Conservation (phyloP, 1,140 invertebrate species). For the Drosophila orosa region DNA sequence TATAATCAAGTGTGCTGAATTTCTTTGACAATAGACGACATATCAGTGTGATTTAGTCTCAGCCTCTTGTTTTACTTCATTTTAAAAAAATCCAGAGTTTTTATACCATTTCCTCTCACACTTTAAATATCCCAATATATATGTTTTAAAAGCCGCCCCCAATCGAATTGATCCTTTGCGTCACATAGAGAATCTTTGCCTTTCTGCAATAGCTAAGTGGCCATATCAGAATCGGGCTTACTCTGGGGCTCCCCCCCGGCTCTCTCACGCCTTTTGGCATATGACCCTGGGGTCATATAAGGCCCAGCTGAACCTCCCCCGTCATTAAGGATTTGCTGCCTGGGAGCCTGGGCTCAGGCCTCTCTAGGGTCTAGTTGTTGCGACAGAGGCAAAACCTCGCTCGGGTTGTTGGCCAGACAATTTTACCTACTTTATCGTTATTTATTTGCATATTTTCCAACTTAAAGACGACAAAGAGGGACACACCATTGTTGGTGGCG, state of each 20-base stretch:
- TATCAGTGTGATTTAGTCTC: no score
- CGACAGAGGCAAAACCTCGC: constrained; percentile 36
- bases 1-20: no score
- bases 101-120: not conserved
- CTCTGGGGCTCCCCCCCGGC: constrained; percentile 5
- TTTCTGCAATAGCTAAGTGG: constrained; percentile 22
- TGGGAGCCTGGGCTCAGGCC: constrained; percentile 24
- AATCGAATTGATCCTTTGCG: constrained; percentile 6
- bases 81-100: no score
- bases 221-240: constrained; percentile 13
- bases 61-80: no score
- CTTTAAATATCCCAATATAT: not conserved
- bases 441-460: constrained; percentile 82
- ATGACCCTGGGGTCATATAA: constrained; percentile 68
- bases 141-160: not conserved
- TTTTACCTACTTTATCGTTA: constrained; percentile 81
- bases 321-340: constrained; percentile 62
- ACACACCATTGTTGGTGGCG: constrained; percentile 44
- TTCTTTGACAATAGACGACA: no score
- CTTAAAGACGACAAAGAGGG: constrained; percentile 78
- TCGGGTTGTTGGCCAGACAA: constrained; percentile 80
- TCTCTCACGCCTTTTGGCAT: constrained; percentile 52
- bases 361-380: constrained; percentile 68
- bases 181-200: not conserved
- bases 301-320: constrained; percentile 35